Base-by-base conservation (phyloP, 1,140 invertebrate genomes). In the Hycleus phaleratus region DNA sequence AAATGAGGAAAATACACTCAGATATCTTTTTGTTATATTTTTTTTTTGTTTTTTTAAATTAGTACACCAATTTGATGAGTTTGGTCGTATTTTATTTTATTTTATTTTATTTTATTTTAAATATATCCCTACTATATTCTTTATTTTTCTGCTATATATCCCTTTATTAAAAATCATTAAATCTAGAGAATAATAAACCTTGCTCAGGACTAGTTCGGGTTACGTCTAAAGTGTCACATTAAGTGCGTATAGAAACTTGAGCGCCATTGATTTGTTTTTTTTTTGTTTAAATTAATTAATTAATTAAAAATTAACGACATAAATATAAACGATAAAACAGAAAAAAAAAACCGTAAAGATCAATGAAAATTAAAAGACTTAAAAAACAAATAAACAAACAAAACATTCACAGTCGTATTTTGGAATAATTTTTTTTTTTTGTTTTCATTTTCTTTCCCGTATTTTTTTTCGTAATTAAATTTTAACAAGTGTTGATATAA, bases 201-300 rank as follows among this genome's bases (percentile, higher is more conserved):
- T 70, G 65, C 59, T 66, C 44, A 63, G 62, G 69, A 71, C 69
- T 71, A 71, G 69, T 69, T 68, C 59, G 64, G 67, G 60, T 70
- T 70, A 65, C 64, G 64, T 63, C 57, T 63, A 64, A 53, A 61
- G 65, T 66, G 62, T 64, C 64, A 64, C 68, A 64, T 64, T 64
- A 63, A 67, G 67, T 69, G 68, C 68, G 68, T 70, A 68, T 61
- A 58, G 51, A 63, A 62, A 59, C 51, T 69, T 69, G 67, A 69
- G 67, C 67, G 65, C 62, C 57, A 60, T 59, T 49, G 56, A 55
- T 61, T 32, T 32, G 50, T 62, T 38, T 32, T 18, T 48, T 49
- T 49, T 32, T 11, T 2, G 10, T 49, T 49, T 38, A 49, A 10
- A 26, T 26, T 18, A 18, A 18, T 32, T 32, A 32, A 32, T 5